These are phyloP conservation scores for Tauraco hartlaubi DNA, from an alignment of 2,797 vertebrate genomes.

Conservation along the genomic window DNA sequence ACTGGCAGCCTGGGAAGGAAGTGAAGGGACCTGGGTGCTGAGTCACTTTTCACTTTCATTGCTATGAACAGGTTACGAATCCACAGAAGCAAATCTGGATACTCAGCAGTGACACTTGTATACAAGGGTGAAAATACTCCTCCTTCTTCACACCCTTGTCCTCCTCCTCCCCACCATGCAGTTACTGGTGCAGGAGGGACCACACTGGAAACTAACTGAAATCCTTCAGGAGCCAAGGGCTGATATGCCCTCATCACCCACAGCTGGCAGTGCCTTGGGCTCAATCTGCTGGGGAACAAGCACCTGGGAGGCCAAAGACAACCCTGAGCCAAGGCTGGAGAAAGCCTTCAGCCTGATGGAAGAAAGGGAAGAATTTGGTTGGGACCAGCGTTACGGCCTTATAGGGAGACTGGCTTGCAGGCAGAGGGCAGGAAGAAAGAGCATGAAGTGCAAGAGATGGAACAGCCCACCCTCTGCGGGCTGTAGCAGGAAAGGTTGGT, in stretches of 20 bases:
- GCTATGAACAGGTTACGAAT: conserved; percentile 9
- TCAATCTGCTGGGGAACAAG: accelerated
- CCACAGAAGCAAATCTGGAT: neutral
- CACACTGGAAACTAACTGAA: neutral
- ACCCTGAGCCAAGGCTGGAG: neutral
- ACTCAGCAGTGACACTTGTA: neutral
- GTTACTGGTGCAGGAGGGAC: neutral
- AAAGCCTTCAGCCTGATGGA: neutral
- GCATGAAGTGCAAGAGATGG: neutral
- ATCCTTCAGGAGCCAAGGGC: neutral
- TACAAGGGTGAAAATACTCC: neutral
- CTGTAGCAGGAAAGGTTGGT: neutral
- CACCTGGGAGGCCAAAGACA: neutral
- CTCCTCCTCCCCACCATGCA: neutral
- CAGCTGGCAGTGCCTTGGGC: neutral
- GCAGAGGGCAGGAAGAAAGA: neutral
- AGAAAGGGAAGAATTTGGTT: neutral
- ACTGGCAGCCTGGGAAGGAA: neutral
- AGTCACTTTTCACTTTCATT: neutral
- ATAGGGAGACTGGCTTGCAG: neutral
- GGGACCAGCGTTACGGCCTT: neutral
- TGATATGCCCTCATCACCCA: neutral
- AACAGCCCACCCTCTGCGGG: neutral
- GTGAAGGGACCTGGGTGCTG: neutral
- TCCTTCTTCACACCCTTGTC: neutral